Evolutionary conservation across 2,113 vertebrate genomes (phyloP), one percentile per base, ranked within the genome.

Genomic region (Lontra canadensis): DNA sequence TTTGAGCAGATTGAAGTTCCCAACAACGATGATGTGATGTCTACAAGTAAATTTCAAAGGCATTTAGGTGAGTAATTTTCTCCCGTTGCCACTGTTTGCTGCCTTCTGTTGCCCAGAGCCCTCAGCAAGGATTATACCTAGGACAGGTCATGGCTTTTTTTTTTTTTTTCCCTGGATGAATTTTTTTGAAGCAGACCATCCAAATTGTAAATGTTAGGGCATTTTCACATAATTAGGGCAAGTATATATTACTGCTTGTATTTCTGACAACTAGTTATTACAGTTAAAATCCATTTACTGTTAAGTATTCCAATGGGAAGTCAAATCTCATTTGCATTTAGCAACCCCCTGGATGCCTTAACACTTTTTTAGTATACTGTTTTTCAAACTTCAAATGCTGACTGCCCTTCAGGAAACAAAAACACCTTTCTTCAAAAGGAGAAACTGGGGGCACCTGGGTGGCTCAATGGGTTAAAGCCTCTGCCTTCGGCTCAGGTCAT

Each of bases 191-290:
- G n/a, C 29, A n/a, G 73, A 71, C 18, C n/a, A 31, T 91, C 73
- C 71, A 98, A 76, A 83, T n/a, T n/a, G n/a, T 79, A 34, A 67
- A 80, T 44, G 63, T 63, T 44, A 86, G 55, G 63, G 17, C 65
- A 88, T 57, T 97, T 94, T 96, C 55, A 92, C 84, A 93, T 88
- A 86, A 96, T 96, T 95, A 96, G 55, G 73, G 44, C 18, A 80
- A 87, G 26, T 11, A 88, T 39, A 61, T 76, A 87, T 83, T 80
- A 79, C 42, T 17, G 81, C 23, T 92, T 11, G 7, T 96, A 36
- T 92, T 95, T 88, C 44, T 23, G 86, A 29, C 44, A 71, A 61
- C 89, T 92, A 96, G 89, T 96, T 96, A 95, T 95, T 89, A 67
- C 3, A 92, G 21, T 95, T 94, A 86, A 86, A 96, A 47, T 90